A percentile compares a stretch with the other conserved stretches of the same genome.
Evolutionary conservation across 2,888 invertebrate genomes (phyloP).

Genomic region (Lymantria dispar): DNA sequence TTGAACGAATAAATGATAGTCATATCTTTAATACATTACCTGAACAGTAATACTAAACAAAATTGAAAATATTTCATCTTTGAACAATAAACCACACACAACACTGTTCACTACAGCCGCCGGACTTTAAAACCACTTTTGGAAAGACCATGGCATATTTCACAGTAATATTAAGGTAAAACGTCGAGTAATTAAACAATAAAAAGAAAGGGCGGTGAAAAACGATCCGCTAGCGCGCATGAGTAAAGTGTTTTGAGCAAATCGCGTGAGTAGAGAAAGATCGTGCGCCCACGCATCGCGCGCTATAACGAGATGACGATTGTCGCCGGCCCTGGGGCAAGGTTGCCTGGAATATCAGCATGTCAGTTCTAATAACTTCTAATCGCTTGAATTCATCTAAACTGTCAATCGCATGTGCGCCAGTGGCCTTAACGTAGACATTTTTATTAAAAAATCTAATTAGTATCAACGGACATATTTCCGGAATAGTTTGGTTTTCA

Average conservation of each 20-base stretch:
- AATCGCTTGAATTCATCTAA: constrained; percentile 13
- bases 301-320: constrained; percentile 70
- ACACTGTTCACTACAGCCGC: constrained; percentile 25
- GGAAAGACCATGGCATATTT: too few relatives aligned
- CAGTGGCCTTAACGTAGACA: too few relatives aligned
- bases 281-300: constrained; percentile 67
- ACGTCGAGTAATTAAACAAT: too few relatives aligned
- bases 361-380: constrained; percentile 18
- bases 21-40: constrained; percentile 47
- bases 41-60: constrained; percentile 63
- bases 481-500: too few relatives aligned
- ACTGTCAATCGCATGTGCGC: constrained; percentile 8
- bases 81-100: constrained; percentile 21
- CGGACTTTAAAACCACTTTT: too few relatives aligned
- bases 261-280: constrained; percentile 64
- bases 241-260: constrained; percentile 68
- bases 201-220: constrained; percentile 51
- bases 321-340: constrained; percentile 72
- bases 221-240: constrained; percentile 58
- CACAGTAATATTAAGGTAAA: too few relatives aligned
- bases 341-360: constrained; percentile 65
- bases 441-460: too few relatives aligned
- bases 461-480: too few relatives aligned
- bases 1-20: background rate
- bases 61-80: constrained; percentile 70